These are phyloP conservation scores for Nomada fabriciana DNA, from an alignment of 2,888 invertebrate genomes.

Conservation along the genomic window DNA sequence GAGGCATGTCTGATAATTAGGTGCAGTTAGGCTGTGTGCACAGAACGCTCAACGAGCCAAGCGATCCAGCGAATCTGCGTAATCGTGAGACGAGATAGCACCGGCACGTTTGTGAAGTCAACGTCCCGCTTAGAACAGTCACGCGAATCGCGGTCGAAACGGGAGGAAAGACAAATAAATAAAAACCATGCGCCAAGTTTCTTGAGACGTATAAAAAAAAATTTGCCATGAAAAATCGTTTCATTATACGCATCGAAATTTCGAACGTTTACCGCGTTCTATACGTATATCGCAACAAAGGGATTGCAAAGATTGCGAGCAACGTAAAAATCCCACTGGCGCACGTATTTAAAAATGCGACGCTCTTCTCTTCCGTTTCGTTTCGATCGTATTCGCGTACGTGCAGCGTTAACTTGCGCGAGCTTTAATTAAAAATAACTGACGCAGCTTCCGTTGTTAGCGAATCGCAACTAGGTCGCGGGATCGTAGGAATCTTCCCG, in stretches of 20 bases:
- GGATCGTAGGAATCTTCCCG: too few relatives aligned
- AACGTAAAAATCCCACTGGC: not conserved
- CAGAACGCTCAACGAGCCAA: slow-evolving; percentile 16
- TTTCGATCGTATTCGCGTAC: not conserved
- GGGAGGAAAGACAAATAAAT: not conserved
- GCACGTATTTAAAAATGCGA: slow-evolving; percentile 8
- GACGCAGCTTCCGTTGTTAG: too few relatives aligned
- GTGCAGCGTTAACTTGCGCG: not conserved
- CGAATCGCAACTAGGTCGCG: too few relatives aligned
- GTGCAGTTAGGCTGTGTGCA: slow-evolving; percentile 25
- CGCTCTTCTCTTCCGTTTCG: not conserved
- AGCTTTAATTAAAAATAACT: slow-evolving; percentile 13
- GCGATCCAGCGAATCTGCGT: slow-evolving; percentile 28
- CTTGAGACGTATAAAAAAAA: too few relatives aligned
- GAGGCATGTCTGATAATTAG: slow-evolving; percentile 45
- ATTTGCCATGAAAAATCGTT: too few relatives aligned
- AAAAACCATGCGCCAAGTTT: not conserved
- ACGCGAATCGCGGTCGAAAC: not conserved
- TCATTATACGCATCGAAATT: not conserved
- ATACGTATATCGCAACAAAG: too few relatives aligned
- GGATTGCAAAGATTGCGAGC: not conserved
- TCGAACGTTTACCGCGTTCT: not conserved
- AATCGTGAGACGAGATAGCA: slow-evolving; percentile 19
- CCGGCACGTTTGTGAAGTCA: slow-evolving; percentile 24
- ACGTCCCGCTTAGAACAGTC: not conserved